phyloP scores from a whole-genome alignment of 1,140 invertebrate species.

The Drosophila paulistorum region DNA sequence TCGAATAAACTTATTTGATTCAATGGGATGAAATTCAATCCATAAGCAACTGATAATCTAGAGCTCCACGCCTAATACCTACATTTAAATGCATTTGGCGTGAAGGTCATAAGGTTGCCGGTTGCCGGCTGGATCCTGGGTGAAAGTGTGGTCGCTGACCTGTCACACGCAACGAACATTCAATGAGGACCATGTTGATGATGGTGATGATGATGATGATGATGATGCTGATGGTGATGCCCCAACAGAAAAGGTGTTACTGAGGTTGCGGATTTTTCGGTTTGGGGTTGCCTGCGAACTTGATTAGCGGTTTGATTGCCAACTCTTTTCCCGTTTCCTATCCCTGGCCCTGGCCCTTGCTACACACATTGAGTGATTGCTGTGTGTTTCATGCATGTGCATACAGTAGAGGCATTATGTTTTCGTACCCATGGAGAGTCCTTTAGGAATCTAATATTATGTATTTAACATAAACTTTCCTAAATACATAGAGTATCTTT shows the following conservation, averaged over 20 bases:
- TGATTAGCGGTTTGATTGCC: slow-evolving; percentile 73
- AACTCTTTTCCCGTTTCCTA: not conserved
- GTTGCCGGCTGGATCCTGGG: slow-evolving; percentile 19
- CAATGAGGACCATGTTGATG: slow-evolving; percentile 41
- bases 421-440: not conserved
- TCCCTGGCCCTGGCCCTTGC: not conserved
- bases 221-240: slow-evolving; percentile 44
- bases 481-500: too few species aligned
- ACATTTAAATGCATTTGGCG: not conserved
- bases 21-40: too few species aligned
- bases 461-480: too few species aligned
- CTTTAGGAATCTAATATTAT: not conserved
- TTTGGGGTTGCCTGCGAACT: slow-evolving; percentile 62
- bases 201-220: slow-evolving; percentile 36
- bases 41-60: too few species aligned
- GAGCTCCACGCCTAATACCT: not conserved
- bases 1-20: too few species aligned
- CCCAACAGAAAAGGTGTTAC: slow-evolving; percentile 10
- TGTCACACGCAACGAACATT: slow-evolving; percentile 42
- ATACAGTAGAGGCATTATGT: not conserved
- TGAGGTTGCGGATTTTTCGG: not conserved
- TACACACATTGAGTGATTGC: slow-evolving; percentile 45
- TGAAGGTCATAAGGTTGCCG: slow-evolving; percentile 50
- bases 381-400: slow-evolving; percentile 5
- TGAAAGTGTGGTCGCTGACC: slow-evolving; percentile 42